phyloP scores from a whole-genome alignment of 2,888 invertebrate species.

The Watsonalla cultraria region DNA sequence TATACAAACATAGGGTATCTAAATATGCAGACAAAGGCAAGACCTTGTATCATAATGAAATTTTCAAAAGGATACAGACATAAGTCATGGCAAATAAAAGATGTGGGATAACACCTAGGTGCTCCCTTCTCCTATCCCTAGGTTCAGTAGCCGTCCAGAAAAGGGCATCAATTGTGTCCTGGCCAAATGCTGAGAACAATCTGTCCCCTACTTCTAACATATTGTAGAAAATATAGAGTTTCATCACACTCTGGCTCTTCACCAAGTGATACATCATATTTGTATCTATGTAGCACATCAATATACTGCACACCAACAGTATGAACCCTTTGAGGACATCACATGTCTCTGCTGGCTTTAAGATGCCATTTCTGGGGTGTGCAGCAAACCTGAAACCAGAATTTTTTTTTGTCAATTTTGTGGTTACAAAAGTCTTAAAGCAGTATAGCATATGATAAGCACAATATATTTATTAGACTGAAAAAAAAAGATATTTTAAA shows the following conservation, averaged over 20 bases:
- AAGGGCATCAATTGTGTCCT: conserved; percentile 98
- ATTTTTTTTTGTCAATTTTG: background rate
- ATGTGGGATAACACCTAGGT: conserved; percentile 93
- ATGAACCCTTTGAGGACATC: conserved; percentile 96
- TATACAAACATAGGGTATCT: too few relatives aligned
- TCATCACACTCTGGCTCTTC: conserved; percentile 98
- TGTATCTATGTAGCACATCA: conserved; percentile 96
- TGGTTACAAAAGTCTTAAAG: background rate
- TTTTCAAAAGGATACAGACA: conserved; percentile 91
- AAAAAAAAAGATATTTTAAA: too few relatives aligned
- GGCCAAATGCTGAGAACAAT: conserved; percentile 96
- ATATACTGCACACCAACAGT: conserved; percentile 87
- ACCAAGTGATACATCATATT: conserved; percentile 98
- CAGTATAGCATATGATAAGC: background rate
- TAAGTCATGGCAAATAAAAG: conserved; percentile 94
- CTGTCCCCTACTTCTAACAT: conserved; percentile 99
- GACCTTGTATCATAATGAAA: background rate
- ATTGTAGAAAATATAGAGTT: conserved; percentile 99
- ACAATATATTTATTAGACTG: too few relatives aligned
- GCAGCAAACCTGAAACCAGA: conserved; percentile 53
- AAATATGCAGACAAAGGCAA: too few relatives aligned
- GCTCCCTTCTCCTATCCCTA: conserved; percentile 87
- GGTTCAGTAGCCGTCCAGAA: conserved; percentile 99
- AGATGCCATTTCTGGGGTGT: conserved; percentile 71
- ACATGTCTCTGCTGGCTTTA: conserved; percentile 95